Evolutionary conservation across 2,113 vertebrate genomes (phyloP).

Genomic region (Parotia lawesii): DNA sequence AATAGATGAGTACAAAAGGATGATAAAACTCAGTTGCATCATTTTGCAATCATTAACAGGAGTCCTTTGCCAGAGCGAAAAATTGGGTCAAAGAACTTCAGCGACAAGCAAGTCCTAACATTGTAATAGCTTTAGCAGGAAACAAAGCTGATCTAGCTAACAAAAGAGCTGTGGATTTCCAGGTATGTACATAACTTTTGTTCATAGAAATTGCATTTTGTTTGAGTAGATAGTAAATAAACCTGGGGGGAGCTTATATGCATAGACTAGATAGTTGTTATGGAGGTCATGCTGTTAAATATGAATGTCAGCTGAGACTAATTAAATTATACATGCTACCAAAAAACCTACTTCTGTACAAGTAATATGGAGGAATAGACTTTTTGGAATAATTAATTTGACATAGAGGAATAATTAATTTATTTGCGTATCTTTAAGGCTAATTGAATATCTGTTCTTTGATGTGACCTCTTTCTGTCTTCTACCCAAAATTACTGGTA

Average conservation of each 20-base stretch:
- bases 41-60: slow-evolving; percentile 78
- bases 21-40: slow-evolving; percentile 41
- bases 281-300: neutral
- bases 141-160: slow-evolving; percentile 97
- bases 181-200: slow-evolving; percentile 79
- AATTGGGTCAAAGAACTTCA: slow-evolving; percentile 99
- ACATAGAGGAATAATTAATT: neutral
- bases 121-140: slow-evolving; percentile 98
- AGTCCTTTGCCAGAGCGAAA: slow-evolving; percentile 97
- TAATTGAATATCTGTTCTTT: neutral
- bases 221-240: neutral
- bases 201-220: neutral
- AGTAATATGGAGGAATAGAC: neutral
- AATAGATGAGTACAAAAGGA: neutral
- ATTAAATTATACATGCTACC: neutral
- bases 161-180: slow-evolving; percentile 96
- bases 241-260: neutral
- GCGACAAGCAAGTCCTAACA: slow-evolving; percentile 98
- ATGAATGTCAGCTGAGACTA: neutral
- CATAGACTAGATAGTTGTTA: neutral
- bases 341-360: neutral
- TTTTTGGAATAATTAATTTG: neutral
- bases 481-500: neutral
- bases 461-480: neutral
- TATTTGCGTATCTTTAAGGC: neutral